These are phyloP conservation scores for Mnemiopsis leidyi DNA, from an alignment of 37 sponge, comb jelly and placozoan species.

Conservation along the genomic window DNA sequence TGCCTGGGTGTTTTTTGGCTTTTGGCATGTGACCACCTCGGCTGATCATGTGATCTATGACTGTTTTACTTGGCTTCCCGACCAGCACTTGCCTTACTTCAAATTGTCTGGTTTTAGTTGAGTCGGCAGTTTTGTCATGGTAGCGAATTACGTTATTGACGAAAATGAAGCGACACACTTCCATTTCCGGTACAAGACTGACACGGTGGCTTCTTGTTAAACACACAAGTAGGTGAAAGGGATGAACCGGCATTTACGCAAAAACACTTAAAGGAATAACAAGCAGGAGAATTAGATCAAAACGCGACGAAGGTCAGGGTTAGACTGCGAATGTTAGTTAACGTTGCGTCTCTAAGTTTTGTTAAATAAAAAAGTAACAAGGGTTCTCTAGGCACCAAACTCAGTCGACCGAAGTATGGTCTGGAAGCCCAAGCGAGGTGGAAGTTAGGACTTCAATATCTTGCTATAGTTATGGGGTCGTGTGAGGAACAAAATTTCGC, in stretches of 20 bases:
- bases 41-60: background rate
- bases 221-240: background rate
- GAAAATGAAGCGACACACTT: background rate
- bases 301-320: background rate
- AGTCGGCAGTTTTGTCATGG: conserved; percentile 23
- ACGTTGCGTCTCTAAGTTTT: too few species aligned
- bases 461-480: too few species aligned
- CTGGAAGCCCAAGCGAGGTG: too few species aligned
- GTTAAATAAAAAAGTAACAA: too few species aligned
- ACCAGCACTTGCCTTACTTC: conserved; percentile 50
- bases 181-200: background rate
- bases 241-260: background rate
- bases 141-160: background rate
- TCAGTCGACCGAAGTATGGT: too few species aligned
- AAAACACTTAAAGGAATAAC: background rate
- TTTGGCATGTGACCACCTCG: background rate
- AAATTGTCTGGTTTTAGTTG: conserved; percentile 55
- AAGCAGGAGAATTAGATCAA: background rate
- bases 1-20: conserved; percentile 25
- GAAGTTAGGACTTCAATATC: too few species aligned
- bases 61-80: conserved; percentile 44
- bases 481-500: too few species aligned
- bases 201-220: background rate
- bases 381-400: too few species aligned
- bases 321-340: too few species aligned